Conservation (phyloP, 2,113 vertebrate species). For the Chaenogobius annularis region DNA sequence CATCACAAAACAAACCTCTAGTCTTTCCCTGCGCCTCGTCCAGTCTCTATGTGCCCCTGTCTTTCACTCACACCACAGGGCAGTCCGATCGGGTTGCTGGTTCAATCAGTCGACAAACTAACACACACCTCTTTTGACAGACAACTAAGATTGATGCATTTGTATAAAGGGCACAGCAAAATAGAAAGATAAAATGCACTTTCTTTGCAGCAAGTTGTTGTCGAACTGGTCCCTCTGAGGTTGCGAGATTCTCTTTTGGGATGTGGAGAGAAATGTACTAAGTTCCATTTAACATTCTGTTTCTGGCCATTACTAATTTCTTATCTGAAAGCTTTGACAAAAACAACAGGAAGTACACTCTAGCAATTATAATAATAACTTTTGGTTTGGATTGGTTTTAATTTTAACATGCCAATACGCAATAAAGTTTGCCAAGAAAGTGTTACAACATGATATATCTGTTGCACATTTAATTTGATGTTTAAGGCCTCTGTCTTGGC, state of each 20-base stretch:
- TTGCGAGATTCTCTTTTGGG: neutral
- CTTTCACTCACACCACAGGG: slow-evolving; percentile 19
- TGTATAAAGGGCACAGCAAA: neutral
- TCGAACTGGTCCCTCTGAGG: slow-evolving; percentile 17
- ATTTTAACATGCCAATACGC: neutral
- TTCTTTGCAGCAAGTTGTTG: slow-evolving; percentile 12
- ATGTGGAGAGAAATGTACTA: neutral
- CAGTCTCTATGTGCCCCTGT: slow-evolving; percentile 26
- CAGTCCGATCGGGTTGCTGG: slow-evolving; percentile 35
- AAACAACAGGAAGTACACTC: slow-evolving; percentile 3
- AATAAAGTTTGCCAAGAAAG: neutral
- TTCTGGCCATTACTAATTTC: slow-evolving; percentile 9
- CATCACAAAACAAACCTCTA: slow-evolving; percentile 37
- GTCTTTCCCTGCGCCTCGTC: slow-evolving; percentile 43
- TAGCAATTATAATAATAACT: neutral
- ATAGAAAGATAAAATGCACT: neutral
- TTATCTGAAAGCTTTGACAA: slow-evolving; percentile 1
- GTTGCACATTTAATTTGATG: neutral
- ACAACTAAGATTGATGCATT: slow-evolving; percentile 15
- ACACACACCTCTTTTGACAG: neutral
- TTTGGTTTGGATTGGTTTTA: neutral
- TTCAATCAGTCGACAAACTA: slow-evolving; percentile 12
- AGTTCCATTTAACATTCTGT: neutral
- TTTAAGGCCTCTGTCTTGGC: neutral
- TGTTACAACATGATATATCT: neutral